Base-by-base conservation (phyloP, 2,797 vertebrate species). In the Zalophus californianus region DNA sequence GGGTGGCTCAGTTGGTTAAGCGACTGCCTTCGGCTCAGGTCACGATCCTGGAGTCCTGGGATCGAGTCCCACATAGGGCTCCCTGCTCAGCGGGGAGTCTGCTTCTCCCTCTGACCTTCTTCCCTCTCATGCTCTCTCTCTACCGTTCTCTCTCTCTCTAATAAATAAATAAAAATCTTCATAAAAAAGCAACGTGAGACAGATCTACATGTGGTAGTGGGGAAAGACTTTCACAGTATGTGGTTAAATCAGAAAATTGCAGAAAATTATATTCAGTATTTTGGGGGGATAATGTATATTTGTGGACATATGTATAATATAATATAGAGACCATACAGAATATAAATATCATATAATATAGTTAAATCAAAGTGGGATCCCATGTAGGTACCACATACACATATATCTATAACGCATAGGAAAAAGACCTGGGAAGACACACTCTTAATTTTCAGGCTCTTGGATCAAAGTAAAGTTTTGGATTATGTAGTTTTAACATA, bases 401-500 rank as follows among this genome's bases (percentile, higher is more conserved):
- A 9, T 35, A 8, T 66, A 20, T 52, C 41, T 83, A 0, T 84
- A 77, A 44, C 7, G 6, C 14, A 35, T 12, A n/a, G 41, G 84
- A 86, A 82, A 72, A 79, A 60, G 70, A 82, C 7, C 16, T 58
- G 13, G 68, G 73, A 86, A 21, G 62, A 27, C 38, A 52, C 18
- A 50, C 8, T 56, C 23, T 35, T 66, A n/a, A 84, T 86, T 62
- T 66, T 35, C 48, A 86, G 32, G 68, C 35, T 41, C 35, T 72
- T 15, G 41, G 72, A 41, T 41, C 14, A 68, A 82, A 38, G 62
- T 58, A 29, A 83, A 13, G 25, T 90, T 86, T 41, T 82, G 38
- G 58, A 84, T 87, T 90, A 13, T 16, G 29, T 50, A 32, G 14
- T 29, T 82, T 95, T 96, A 92, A 73, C 8, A 90, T 82, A 94